These are phyloP conservation scores for Helicolenus hilgendorfi DNA, from an alignment of 2,797 vertebrate species.

Conservation along the genomic window DNA sequence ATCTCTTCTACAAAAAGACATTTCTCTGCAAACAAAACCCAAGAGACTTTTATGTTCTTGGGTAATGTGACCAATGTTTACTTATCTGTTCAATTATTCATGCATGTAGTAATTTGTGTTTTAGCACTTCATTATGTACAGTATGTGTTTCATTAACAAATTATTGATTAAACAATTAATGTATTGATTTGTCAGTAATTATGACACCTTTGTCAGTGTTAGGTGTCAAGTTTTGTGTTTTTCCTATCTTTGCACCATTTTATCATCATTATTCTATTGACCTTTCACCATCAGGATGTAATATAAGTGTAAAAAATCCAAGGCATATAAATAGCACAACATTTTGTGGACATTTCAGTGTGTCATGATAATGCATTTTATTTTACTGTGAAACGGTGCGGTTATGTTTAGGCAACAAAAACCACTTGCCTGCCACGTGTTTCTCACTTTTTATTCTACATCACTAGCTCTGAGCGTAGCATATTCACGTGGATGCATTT, in stretches of 20 bases:
- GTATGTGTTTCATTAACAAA: not conserved
- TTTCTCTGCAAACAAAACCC: too few relatives aligned
- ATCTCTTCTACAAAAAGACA: not conserved
- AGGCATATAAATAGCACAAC: too few relatives aligned
- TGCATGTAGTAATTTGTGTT: not conserved
- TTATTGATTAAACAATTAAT: not conserved
- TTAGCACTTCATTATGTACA: not conserved
- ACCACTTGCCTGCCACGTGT: fast-evolving
- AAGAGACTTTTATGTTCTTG: not conserved
- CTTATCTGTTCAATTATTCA: not conserved
- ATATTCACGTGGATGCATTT: too few relatives aligned
- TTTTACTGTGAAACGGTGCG: too few relatives aligned
- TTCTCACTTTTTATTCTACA: too few relatives aligned
- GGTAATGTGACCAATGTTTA: not conserved
- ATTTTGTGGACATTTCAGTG: too few relatives aligned
- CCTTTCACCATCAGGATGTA: not conserved
- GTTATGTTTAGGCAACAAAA: too few relatives aligned
- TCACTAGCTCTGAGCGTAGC: too few relatives aligned
- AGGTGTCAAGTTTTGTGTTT: not conserved
- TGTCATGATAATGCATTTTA: too few relatives aligned
- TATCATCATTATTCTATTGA: not conserved
- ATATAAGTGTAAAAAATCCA: not conserved
- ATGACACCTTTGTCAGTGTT: not conserved
- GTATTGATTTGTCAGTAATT: not conserved
- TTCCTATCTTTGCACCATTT: not conserved